These are phyloP conservation scores for Brotogeris chrysoptera DNA, from an alignment of 2,797 vertebrate species.

Conservation along the genomic window DNA sequence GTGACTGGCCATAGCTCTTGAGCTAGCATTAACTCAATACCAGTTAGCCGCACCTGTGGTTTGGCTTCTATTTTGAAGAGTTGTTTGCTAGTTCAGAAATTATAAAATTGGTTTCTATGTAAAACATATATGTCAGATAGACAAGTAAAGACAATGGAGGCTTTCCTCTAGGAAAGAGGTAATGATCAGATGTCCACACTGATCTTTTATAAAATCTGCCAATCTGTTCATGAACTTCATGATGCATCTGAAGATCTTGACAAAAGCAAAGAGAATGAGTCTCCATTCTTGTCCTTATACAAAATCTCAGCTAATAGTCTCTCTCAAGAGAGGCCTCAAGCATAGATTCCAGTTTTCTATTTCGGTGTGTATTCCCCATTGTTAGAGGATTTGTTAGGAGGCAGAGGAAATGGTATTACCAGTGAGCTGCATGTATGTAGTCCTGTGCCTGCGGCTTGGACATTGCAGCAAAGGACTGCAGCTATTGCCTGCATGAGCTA, in stretches of 20 bases:
- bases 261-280: not conserved
- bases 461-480: not conserved
- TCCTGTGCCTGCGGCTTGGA: not conserved
- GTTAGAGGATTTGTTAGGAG: not conserved
- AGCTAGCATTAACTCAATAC: not conserved
- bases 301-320: not conserved
- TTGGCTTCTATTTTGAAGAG: not conserved
- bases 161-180: not conserved
- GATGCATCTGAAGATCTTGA: not conserved
- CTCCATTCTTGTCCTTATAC: not conserved
- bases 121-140: not conserved
- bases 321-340: not conserved
- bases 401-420: not conserved
- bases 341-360: not conserved
- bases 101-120: not conserved
- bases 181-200: not conserved
- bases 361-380: not conserved
- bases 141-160: not conserved
- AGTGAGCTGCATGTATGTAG: not conserved
- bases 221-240: not conserved
- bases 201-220: not conserved
- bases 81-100: not conserved
- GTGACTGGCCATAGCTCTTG: not conserved
- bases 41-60: not conserved
- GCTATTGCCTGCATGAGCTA: rapidly evolving